Evolutionary conservation across 2,888 invertebrate genomes (phyloP).

Genomic region (Nomada ferruginata): DNA sequence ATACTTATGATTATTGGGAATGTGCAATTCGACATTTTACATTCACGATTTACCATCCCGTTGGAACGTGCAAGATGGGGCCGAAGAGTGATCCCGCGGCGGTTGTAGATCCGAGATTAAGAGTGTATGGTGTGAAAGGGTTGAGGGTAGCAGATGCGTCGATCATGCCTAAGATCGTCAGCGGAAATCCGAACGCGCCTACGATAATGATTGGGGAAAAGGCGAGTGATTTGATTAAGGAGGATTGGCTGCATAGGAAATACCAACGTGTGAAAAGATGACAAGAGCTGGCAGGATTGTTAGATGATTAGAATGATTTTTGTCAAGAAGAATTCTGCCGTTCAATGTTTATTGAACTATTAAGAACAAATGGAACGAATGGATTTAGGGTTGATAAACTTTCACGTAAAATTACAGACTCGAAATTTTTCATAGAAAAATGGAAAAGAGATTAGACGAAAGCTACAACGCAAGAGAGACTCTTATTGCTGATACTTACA

Average conservation of each 20-base stretch:
- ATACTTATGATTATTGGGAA: constrained; percentile 94
- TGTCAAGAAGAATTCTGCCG: not conserved
- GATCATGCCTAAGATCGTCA: constrained; percentile 95
- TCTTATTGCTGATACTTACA: too few relatives aligned
- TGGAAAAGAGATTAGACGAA: too few relatives aligned
- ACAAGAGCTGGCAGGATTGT: not conserved
- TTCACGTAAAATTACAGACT: too few relatives aligned
- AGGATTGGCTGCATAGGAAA: constrained; percentile 88
- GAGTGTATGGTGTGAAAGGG: constrained; percentile 91
- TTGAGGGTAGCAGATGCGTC: constrained; percentile 93
- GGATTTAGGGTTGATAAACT: too few relatives aligned
- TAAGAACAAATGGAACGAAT: too few relatives aligned
- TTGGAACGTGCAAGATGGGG: constrained; percentile 95
- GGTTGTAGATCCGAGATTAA: constrained; percentile 91
- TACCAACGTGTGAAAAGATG: constrained; percentile 52
- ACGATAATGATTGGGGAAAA: constrained; percentile 96
- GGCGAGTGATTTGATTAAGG: constrained; percentile 94
- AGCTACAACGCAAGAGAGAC: too few relatives aligned
- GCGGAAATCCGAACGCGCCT: constrained; percentile 96
- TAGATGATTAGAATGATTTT: not conserved
- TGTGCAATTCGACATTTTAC: constrained; percentile 93
- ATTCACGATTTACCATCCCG: constrained; percentile 92
- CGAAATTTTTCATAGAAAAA: too few relatives aligned
- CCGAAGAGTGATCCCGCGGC: constrained; percentile 90
- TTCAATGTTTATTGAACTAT: too few relatives aligned